Evolutionary conservation across 35 echinoderm and acorn worm species (phyloP), one percentile per base, ranked within the genome.

Genomic region (Hemicentrotus pulcherrimus): DNA sequence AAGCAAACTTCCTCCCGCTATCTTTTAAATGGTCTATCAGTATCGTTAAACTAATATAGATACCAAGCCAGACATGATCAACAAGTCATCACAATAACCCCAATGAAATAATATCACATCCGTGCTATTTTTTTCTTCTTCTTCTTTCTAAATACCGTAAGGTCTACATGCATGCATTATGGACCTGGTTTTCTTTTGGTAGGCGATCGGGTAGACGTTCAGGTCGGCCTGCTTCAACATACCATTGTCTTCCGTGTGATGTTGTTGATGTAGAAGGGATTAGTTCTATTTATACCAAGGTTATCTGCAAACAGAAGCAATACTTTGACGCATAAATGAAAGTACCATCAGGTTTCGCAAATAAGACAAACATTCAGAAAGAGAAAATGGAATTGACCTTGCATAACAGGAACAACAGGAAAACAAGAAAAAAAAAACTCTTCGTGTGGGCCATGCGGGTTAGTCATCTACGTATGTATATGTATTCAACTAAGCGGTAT

Each of bases 351-450:
- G 65, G 65, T 78, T 78, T 70, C 24, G 15, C 65, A 22, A 55
- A 78, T n/a, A 78, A 78, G 22, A 78, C 65, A 78, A 78, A 78
- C 65, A 78, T 78, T 78, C 8, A 78, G 22, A n/a, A 78, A 78
- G 19, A 78, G 65, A 78, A 55, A 55, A 78, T 78, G 65, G 65
- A 78, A 78, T 78, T 78, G 65, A 78, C 65, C 65, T 78, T 78
- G 65, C 65, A 22, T n/a, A 78, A 78, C 65, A 78, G 65, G 65
- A 78, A 78, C 52, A 78, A 78, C 65, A 78, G 65, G 65, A 78
- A 78, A 78, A 78, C 65, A n/a, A 59, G 52, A 12, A 59, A 14
- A 55, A 70, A 18, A 18, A 78, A 78, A 28, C 65, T n/a, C 65
- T 28, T 78, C 65, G 65, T 78, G 65, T 78, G 65, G 65, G 65